Evolutionary conservation across 1,140 invertebrate species (phyloP).

Genomic region (Hirudo medicinalis): DNA sequence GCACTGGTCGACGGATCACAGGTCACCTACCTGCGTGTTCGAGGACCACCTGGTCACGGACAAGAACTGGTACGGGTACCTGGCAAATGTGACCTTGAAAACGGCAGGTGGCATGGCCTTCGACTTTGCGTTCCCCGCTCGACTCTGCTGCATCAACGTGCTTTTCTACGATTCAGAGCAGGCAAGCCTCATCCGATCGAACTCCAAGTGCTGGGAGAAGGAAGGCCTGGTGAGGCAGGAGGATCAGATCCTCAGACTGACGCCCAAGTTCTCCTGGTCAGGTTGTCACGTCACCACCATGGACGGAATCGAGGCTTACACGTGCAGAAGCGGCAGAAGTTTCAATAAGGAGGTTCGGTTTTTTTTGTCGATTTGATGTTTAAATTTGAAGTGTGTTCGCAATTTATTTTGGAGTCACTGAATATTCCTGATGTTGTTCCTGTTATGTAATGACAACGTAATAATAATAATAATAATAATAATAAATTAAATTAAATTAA

Average conservation of each 20-base stretch:
- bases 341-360: constrained; percentile 3
- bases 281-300: constrained; percentile 17
- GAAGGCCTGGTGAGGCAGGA: constrained; percentile 16
- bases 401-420: too few relatives aligned
- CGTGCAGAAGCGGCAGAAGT: constrained; percentile 17
- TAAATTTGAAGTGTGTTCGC: too few relatives aligned
- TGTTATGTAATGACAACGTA: too few relatives aligned
- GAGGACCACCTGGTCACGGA: constrained; percentile 3
- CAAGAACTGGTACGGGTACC: constrained; percentile 19
- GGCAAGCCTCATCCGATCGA: neutral
- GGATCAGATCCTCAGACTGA: constrained; percentile 19
- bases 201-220: constrained; percentile 17
- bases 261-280: constrained; percentile 19
- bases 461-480: too few relatives aligned
- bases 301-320: constrained; percentile 10
- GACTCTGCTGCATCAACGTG: constrained; percentile 10
- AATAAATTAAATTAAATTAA: too few relatives aligned
- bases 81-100: constrained; percentile 19
- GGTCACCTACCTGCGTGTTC: neutral
- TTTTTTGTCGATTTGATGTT: too few relatives aligned
- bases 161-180: constrained; percentile 14
- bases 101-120: constrained; percentile 17
- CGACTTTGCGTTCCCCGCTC: constrained; percentile 6
- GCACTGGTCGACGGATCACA: too few relatives aligned
- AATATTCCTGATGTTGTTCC: too few relatives aligned